Conservation (phyloP, 2,797 vertebrate genomes). For the Lophius americanus region DNA sequence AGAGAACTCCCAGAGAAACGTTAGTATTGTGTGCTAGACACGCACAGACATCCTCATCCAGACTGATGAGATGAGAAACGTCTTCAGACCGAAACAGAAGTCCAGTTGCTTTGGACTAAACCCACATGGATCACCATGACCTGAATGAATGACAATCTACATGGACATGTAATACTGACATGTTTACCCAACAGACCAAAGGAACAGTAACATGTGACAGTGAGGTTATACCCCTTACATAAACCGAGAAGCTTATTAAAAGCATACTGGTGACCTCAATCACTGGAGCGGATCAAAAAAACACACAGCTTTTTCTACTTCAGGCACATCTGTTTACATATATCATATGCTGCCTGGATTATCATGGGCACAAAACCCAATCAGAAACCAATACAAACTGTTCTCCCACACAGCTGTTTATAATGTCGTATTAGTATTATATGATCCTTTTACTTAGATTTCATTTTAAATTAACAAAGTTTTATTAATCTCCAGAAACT, state of each 20-base stretch:
- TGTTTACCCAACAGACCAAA: slow-evolving; percentile 33
- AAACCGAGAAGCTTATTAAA: slow-evolving; percentile 50
- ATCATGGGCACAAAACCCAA: slow-evolving; percentile 62
- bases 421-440: slow-evolving; percentile 67
- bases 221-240: slow-evolving; percentile 51
- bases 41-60: slow-evolving; percentile 8
- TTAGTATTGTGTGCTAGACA: neutral
- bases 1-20: slow-evolving; percentile 12
- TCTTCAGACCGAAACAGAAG: too few relatives aligned
- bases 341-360: slow-evolving; percentile 67
- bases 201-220: slow-evolving; percentile 49
- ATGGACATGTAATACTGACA: slow-evolving; percentile 12
- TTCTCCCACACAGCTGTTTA: slow-evolving; percentile 70
- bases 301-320: slow-evolving; percentile 61
- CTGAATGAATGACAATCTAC: neutral
- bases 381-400: slow-evolving; percentile 61
- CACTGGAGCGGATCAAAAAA: slow-evolving; percentile 66
- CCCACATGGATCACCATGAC: too few relatives aligned
- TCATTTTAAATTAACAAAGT: slow-evolving; percentile 67
- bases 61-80: neutral
- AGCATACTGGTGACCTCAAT: slow-evolving; percentile 62
- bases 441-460: slow-evolving; percentile 66
- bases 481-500: slow-evolving; percentile 64
- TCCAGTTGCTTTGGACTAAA: too few relatives aligned
- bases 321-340: slow-evolving; percentile 72